These are phyloP conservation scores for Hybognathus amarus DNA, from an alignment of 2,797 vertebrate species.

Conservation along the genomic window DNA sequence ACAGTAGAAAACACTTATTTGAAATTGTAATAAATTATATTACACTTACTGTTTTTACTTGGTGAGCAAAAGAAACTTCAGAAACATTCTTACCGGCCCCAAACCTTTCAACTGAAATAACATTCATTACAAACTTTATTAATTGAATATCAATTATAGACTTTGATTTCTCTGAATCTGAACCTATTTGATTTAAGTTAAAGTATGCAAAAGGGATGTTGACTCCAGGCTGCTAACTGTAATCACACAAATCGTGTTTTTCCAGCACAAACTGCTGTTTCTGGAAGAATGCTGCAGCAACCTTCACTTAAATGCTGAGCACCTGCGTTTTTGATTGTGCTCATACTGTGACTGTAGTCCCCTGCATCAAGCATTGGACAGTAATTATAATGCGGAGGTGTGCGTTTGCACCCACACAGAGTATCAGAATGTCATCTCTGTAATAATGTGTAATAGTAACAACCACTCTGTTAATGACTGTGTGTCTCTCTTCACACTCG, in stretches of 20 bases:
- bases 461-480: slow-evolving; percentile 51
- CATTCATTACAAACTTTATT: background rate
- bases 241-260: background rate
- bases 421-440: slow-evolving; percentile 55
- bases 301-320: slow-evolving; percentile 11
- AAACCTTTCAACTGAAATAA: background rate
- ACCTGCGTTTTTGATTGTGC: slow-evolving; percentile 25
- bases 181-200: background rate
- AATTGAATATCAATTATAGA: background rate
- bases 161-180: background rate
- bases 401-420: slow-evolving; percentile 71
- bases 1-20: background rate
- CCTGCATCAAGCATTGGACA: slow-evolving; percentile 59
- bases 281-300: background rate
- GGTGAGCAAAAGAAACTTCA: background rate
- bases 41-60: background rate
- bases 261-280: background rate
- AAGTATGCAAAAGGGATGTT: background rate
- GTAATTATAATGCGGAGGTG: slow-evolving; percentile 74
- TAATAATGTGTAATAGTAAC: slow-evolving; percentile 50
- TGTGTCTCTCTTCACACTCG: slow-evolving; percentile 39
- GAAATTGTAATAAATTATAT: background rate
- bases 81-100: background rate
- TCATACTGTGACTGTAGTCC: slow-evolving; percentile 24
- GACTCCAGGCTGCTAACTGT: background rate